Evolutionary conservation across 2,113 vertebrate species (phyloP).

Genomic region (Gallinago jamesoni): DNA sequence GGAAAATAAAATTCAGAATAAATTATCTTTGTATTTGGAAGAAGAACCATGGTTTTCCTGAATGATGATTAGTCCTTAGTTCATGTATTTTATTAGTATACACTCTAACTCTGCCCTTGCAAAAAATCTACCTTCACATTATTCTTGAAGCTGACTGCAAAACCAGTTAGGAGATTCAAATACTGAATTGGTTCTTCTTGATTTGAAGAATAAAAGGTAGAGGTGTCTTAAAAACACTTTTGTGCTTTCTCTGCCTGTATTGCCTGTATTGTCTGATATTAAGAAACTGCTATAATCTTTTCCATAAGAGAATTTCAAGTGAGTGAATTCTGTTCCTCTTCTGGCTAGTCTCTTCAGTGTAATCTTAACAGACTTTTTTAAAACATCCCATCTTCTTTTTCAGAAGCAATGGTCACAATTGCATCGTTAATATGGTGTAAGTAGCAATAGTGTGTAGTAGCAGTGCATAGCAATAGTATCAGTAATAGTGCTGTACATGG

Average conservation of each 20-base stretch:
- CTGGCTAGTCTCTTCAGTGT: background rate
- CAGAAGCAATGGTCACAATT: background rate
- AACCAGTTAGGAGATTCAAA: background rate
- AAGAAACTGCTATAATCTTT: background rate
- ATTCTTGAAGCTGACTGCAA: background rate
- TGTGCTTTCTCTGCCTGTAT: background rate
- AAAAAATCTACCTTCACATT: background rate
- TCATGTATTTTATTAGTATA: background rate
- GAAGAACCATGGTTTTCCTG: background rate
- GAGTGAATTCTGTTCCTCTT: background rate
- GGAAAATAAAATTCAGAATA: background rate
- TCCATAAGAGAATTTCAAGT: background rate
- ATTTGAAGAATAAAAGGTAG: background rate
- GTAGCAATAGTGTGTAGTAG: background rate
- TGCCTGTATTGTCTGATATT: background rate
- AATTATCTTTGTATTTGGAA: background rate
- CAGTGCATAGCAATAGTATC: background rate
- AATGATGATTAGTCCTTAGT: accelerated
- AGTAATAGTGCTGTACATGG: too few relatives aligned
- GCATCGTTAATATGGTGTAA: background rate
- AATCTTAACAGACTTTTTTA: background rate
- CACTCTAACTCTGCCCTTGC: background rate
- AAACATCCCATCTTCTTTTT: background rate
- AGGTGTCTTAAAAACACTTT: background rate
- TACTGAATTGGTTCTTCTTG: background rate